A percentile compares a stretch with the other conserved stretches of the same genome.
phyloP scores from a whole-genome alignment of 2,888 invertebrate genomes.

The Metacarcinus magister region DNA sequence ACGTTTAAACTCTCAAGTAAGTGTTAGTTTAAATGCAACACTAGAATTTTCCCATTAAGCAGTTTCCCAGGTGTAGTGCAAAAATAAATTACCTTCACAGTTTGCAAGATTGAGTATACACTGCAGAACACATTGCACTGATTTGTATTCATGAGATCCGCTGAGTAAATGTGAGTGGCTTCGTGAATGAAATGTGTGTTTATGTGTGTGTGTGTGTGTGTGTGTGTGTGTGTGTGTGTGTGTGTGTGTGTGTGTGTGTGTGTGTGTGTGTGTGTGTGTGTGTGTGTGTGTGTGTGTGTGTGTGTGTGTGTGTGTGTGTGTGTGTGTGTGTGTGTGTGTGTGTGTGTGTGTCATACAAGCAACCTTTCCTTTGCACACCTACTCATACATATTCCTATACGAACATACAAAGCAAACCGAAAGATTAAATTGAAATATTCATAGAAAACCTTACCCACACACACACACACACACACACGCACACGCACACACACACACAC shows the following conservation, averaged over 20 bases:
- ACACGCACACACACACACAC: slow-evolving; percentile 49
- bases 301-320: slow-evolving; percentile 63
- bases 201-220: slow-evolving; percentile 47
- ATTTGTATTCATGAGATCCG: background rate
- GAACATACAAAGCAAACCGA: background rate
- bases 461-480: slow-evolving; percentile 18
- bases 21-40: background rate
- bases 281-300: slow-evolving; percentile 58
- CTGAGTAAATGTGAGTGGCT: background rate
- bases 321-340: slow-evolving; percentile 57
- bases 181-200: background rate
- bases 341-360: background rate
- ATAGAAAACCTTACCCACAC: background rate
- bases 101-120: background rate
- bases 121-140: background rate
- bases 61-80: background rate
- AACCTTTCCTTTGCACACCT: background rate
- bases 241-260: slow-evolving; percentile 57
- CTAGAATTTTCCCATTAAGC: background rate
- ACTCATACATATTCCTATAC: no score
- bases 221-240: slow-evolving; percentile 57
- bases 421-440: background rate
- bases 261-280: slow-evolving; percentile 56
- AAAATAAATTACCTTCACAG: background rate
- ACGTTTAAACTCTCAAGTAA: background rate